Conservation (phyloP, 2,113 vertebrate species). For the Edolisoma coerulescens region DNA sequence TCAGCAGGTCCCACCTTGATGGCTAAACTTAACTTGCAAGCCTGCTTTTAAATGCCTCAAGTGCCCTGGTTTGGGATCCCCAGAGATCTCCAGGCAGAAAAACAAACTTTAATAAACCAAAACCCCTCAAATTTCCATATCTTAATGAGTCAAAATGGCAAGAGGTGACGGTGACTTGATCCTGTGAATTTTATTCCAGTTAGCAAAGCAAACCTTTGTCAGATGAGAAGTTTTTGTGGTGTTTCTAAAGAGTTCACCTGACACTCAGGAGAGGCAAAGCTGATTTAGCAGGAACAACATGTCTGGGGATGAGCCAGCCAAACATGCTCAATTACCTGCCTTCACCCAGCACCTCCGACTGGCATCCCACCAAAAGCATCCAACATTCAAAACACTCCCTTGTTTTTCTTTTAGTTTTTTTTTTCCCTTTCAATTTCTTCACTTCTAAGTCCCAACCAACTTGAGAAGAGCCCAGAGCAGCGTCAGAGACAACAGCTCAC, state of each 20-base stretch:
- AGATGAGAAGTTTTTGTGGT: neutral
- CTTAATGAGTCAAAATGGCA: neutral
- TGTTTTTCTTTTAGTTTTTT: neutral
- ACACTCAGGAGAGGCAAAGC: neutral
- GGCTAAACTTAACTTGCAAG: neutral
- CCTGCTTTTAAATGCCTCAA: neutral
- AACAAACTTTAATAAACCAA: neutral
- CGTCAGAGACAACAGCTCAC: neutral
- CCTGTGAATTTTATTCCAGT: neutral
- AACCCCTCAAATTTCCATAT: neutral
- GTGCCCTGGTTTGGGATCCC: neutral
- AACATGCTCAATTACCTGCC: neutral
- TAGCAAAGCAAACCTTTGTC: neutral
- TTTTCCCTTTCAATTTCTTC: neutral
- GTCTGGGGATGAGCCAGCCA: neutral
- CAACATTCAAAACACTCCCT: neutral
- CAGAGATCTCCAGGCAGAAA: neutral
- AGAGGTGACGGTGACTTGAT: fast-evolving
- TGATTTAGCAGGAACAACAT: neutral
- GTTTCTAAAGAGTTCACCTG: neutral
- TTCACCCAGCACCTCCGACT: neutral
- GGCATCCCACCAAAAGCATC: neutral
- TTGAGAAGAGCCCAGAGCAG: neutral
- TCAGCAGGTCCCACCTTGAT: neutral
- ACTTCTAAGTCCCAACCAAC: neutral